Conservation (phyloP, 2,888 invertebrate genomes). For the Scaptomyza tumidula region DNA sequence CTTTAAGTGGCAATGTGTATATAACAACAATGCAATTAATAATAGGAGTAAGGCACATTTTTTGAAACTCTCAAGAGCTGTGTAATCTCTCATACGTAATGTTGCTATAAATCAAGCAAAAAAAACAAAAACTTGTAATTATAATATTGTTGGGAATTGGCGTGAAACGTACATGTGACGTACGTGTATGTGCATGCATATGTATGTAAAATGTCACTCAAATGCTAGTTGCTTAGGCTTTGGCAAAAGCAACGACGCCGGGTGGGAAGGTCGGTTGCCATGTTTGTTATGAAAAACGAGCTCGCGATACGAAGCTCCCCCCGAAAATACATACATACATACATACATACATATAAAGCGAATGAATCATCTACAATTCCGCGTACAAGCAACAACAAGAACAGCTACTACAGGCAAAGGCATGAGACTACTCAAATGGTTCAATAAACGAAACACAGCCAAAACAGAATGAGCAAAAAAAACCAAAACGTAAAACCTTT, state of each 20-base stretch:
- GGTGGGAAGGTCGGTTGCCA: conserved; percentile 39
- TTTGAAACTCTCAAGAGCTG: conserved; percentile 2
- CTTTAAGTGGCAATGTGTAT: too few species aligned
- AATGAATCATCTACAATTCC: conserved; percentile 73
- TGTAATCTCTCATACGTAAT: conserved; percentile 47
- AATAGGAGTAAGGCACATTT: conserved; percentile 17
- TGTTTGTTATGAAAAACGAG: conserved; percentile 67
- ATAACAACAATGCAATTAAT: conserved; percentile 42
- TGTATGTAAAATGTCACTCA: conserved; percentile 44
- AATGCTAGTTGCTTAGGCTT: conserved; percentile 14
- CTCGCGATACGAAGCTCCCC: conserved; percentile 57
- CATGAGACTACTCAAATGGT: conserved; percentile 57
- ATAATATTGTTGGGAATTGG: conserved; percentile 31
- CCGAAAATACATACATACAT: too few species aligned
- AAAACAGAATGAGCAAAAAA: conserved; percentile 50
- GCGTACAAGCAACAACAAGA: conserved; percentile 53
- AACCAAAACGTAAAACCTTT: conserved; percentile 65
- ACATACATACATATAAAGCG: too few species aligned
- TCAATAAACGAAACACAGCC: conserved; percentile 72
- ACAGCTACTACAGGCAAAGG: conserved; percentile 30
- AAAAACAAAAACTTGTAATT: conserved; percentile 43
- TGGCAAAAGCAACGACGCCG: neutral
- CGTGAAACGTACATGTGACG: too few species aligned
- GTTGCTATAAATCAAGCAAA: conserved; percentile 18
- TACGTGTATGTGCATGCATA: conserved; percentile 23